Evolutionary conservation across 1,140 invertebrate genomes (phyloP).

Genomic region (Pseudomyrmex sp.): DNA sequence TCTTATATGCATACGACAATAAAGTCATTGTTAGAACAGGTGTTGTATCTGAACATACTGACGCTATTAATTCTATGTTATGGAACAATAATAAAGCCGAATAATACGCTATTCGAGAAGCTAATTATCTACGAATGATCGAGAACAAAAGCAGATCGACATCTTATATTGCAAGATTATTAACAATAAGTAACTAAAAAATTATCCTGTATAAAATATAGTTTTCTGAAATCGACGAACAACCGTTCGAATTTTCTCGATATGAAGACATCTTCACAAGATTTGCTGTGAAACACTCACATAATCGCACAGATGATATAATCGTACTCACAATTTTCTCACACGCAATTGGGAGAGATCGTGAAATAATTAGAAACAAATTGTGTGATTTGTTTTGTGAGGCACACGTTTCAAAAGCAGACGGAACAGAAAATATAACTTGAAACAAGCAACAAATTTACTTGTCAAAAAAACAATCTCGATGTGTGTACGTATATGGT

Average conservation of each 20-base stretch:
- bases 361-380: too few species aligned
- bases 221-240: constrained; percentile 7
- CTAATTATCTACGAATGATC: not conserved
- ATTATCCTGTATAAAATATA: not conserved
- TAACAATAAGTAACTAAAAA: too few species aligned
- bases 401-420: too few species aligned
- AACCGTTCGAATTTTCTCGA: not conserved
- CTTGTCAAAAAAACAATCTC: too few species aligned
- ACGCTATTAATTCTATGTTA: constrained; percentile 50
- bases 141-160: not conserved
- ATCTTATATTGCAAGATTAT: not conserved
- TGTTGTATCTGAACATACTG: constrained; percentile 48
- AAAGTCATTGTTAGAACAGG: constrained; percentile 69
- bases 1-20: constrained; percentile 73
- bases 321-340: not conserved
- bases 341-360: too few species aligned
- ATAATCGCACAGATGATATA: not conserved
- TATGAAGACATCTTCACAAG: not conserved
- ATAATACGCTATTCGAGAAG: not conserved
- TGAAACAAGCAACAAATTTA: too few species aligned
- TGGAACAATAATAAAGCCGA: constrained; percentile 41
- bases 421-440: too few species aligned
- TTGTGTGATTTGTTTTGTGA: too few species aligned
- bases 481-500: too few species aligned
- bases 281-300: not conserved